These are phyloP conservation scores for Ictidomys tridecemlineatus DNA, from an alignment of 2,113 vertebrate genomes.

Conservation along the genomic window DNA sequence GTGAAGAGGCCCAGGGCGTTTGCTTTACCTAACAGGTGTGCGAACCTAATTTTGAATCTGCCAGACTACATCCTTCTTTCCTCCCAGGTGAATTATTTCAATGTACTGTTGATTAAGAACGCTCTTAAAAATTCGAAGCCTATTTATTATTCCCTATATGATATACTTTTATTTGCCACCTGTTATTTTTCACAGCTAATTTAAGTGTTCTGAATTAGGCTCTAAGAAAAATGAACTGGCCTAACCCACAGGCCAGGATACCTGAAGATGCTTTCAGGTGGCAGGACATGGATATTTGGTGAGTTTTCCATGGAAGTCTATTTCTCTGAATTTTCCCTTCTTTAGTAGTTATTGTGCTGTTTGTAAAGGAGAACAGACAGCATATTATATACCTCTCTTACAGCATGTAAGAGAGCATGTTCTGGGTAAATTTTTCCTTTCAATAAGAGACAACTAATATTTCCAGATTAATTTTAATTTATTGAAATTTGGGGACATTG, in stretches of 20 bases:
- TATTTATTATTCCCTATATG: background rate
- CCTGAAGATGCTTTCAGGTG: background rate
- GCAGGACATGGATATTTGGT: background rate
- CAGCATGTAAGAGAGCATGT: background rate
- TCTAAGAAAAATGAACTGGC: background rate
- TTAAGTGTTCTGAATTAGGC: background rate
- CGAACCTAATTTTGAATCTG: background rate
- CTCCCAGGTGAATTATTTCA: background rate
- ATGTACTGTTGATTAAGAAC: background rate
- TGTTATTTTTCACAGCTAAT: background rate
- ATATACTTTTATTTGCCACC: background rate
- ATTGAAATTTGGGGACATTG: background rate
- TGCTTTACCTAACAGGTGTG: background rate
- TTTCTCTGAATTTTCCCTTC: background rate
- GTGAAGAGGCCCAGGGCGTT: background rate
- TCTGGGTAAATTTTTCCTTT: background rate
- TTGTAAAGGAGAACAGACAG: background rate
- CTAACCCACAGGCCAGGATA: background rate
- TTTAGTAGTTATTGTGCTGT: background rate
- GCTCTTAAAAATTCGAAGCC: background rate
- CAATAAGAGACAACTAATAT: background rate
- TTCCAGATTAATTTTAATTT: background rate
- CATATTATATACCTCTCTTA: background rate
- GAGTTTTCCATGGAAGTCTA: background rate
- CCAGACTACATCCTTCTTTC: background rate